These are phyloP conservation scores for Lycocerus yunnanus DNA, from an alignment of 2,888 invertebrate genomes.

Conservation along the genomic window DNA sequence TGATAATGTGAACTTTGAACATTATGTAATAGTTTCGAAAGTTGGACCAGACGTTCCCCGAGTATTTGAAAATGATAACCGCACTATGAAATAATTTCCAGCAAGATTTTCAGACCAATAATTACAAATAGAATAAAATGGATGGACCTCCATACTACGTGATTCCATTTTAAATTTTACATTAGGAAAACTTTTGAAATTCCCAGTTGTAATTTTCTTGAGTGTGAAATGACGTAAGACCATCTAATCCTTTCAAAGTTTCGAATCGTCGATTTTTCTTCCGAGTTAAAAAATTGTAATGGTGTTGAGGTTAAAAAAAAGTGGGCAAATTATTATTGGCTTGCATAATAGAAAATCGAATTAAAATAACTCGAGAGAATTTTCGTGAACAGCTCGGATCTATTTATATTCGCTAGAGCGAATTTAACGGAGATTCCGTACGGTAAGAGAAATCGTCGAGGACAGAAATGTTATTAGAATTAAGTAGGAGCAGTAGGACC, in stretches of 20 bases:
- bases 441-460: constrained; percentile 15
- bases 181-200: not conserved
- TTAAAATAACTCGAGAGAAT: constrained; percentile 16
- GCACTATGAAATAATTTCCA: not conserved
- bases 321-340: not conserved
- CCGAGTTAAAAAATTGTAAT: no score
- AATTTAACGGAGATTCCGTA: constrained; percentile 20
- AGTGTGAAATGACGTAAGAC: not conserved
- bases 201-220: not conserved
- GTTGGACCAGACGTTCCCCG: not conserved
- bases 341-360: constrained; percentile 9
- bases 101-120: not conserved
- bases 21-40: not conserved
- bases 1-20: not conserved
- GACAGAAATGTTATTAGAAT: constrained; percentile 22
- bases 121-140: not conserved
- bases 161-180: not conserved
- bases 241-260: not conserved
- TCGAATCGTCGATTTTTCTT: not conserved
- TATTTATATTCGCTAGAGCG: constrained; percentile 20
- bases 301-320: not conserved
- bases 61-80: not conserved
- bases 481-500: constrained; percentile 31
- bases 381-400: constrained; percentile 14
- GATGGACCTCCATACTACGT: not conserved